These are phyloP conservation scores for Oreonectes daqikongensis DNA, from an alignment of 2,797 vertebrate species.

Conservation along the genomic window DNA sequence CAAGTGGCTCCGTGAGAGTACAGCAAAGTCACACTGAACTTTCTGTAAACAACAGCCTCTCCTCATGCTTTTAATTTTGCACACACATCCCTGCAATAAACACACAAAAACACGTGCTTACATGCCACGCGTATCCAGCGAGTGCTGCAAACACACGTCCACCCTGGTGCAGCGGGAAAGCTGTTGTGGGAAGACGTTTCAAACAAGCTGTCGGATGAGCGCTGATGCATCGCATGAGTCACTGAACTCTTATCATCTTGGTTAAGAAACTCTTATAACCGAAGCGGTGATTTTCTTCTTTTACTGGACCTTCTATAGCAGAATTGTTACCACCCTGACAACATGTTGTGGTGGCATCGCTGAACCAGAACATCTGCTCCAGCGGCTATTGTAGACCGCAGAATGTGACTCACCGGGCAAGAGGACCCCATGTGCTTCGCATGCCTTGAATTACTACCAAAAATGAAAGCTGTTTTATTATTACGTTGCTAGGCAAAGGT, in stretches of 20 bases:
- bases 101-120: not conserved
- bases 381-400: conserved; percentile 53
- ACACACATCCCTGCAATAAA: conserved; percentile 17
- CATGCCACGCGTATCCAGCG: not conserved
- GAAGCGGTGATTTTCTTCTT: conserved; percentile 14
- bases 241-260: conserved; percentile 25
- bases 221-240: conserved; percentile 1
- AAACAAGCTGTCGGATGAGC: conserved; percentile 21
- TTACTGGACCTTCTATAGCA: conserved; percentile 18
- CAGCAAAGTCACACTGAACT: conserved; percentile 18
- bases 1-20: conserved; percentile 47
- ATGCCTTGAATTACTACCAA: conserved; percentile 37
- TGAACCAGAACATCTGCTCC: conserved; percentile 69
- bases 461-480: conserved; percentile 38
- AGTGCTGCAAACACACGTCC: conserved; percentile 35
- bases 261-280: not conserved
- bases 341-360: conserved; percentile 68
- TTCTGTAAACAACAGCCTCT: conserved; percentile 48
- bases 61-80: conserved; percentile 52
- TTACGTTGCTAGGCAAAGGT: conserved; percentile 50
- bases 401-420: conserved; percentile 59
- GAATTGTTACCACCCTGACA: conserved; percentile 34
- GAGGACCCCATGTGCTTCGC: conserved; percentile 59
- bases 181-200: conserved; percentile 30
- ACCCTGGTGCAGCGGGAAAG: not conserved